phyloP scores from a whole-genome alignment of 2,113 vertebrate genomes.

The Holacanthus passer region DNA sequence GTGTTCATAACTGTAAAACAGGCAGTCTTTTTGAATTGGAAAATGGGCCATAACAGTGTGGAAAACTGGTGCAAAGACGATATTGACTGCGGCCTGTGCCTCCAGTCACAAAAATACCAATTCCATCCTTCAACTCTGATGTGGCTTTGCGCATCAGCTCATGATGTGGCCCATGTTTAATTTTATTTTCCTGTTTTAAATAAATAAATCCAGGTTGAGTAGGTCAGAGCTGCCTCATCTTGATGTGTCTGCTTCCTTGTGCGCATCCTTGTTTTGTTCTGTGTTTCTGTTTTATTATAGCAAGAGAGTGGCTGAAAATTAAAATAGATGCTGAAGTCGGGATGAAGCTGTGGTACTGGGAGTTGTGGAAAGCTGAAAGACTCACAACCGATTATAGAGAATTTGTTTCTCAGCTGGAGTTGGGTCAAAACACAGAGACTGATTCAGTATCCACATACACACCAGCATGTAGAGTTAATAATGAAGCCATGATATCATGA shows the following conservation, averaged over 20 bases:
- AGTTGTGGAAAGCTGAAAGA: background rate
- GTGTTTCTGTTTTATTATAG: background rate
- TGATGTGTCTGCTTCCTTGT: background rate
- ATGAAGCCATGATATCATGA: background rate
- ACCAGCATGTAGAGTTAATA: background rate
- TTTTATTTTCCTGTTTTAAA: conserved; percentile 15
- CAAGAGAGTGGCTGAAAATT: background rate
- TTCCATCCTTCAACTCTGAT: background rate
- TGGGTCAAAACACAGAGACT: background rate
- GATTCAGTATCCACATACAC: background rate
- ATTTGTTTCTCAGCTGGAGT: background rate
- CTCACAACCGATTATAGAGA: background rate
- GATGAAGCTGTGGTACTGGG: background rate
- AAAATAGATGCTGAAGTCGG: background rate
- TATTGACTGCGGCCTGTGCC: background rate
- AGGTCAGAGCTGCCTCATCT: background rate
- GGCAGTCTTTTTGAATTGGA: background rate
- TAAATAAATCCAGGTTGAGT: background rate
- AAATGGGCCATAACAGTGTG: background rate
- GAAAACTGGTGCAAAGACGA: too few species aligned
- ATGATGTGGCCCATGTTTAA: background rate
- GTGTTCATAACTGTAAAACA: background rate
- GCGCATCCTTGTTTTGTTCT: background rate
- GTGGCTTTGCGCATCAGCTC: background rate
- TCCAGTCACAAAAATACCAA: background rate